Base-by-base conservation (phyloP, 2,888 invertebrate genomes). In the Endomychus coccineus region DNA sequence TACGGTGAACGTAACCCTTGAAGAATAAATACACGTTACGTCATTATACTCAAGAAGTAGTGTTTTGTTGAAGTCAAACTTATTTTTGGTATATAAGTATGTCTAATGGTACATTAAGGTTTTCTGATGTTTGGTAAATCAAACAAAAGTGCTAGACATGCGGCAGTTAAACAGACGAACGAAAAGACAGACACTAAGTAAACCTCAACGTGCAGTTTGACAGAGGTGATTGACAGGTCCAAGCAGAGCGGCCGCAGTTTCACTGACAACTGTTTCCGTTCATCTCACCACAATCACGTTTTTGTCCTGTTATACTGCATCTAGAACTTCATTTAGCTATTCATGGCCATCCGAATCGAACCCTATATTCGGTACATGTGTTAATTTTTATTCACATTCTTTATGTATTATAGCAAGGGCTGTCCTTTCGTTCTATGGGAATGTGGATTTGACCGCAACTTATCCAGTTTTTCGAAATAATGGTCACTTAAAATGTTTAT, bases 241-340 rank as follows among this genome's bases (percentile, higher is more conserved):
- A 41, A 38, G 41, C 37, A 19, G 25, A 30, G 33, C 34, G 32
- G 25, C 41, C 28, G 30, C 33, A 21, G n/a, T 29, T 30, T 24
- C 41, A 32, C 32, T 41, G 41, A 41, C 41, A 41, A 41, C 41
- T 34, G 41, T 37, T 41, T 41, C 41, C 41, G 41, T 41, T 41
- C 41, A 41, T 41, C 41, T 38, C 15, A 22, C 41, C 41, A 41
- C 41, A 41, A 41, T 41, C 41, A 30, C 29, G 41, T 41, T 41
- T 41, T 41, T 41, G 41, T 41, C 24, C 36, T 33, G 21, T 14
- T 38, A n/a, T n/a, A n/a, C 28, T 25, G 21, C 36, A 37, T 19
- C 13, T 21, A 30, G 9, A 16, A 28, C 31, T 3, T 21, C 10
- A 13, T 13, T 27, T 12, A 9, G 27, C 36, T 36, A 36, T 36